A percentile compares a stretch with the other conserved stretches of the same genome.
Evolutionary conservation across 1,140 invertebrate genomes (phyloP).

Genomic region (Danaus melanippus): DNA sequence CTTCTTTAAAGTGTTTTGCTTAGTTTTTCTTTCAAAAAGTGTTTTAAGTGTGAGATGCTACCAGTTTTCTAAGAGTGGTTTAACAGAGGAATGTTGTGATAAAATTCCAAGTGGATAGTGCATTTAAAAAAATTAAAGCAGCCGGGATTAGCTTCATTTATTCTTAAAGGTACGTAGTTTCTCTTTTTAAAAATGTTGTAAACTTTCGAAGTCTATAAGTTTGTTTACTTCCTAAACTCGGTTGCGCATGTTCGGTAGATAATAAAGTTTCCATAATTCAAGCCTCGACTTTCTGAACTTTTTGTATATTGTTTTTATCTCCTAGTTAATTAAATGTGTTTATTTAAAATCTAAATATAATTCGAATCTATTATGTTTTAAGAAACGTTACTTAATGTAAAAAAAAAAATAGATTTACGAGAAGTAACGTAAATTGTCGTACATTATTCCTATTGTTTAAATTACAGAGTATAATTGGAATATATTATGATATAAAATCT

Average conservation of each 20-base stretch:
- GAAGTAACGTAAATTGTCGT: too few relatives aligned
- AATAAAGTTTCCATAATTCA: conserved; percentile 35
- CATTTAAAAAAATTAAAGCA: conserved; percentile 35
- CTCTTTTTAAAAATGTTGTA: conserved; percentile 20
- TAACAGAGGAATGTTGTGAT: conserved; percentile 61
- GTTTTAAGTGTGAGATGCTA: conserved; percentile 51
- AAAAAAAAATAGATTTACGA: too few relatives aligned
- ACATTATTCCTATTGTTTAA: too few relatives aligned
- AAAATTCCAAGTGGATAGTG: conserved; percentile 57
- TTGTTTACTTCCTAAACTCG: conserved; percentile 57
- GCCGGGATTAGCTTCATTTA: conserved; percentile 26
- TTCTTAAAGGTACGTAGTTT: conserved; percentile 41
- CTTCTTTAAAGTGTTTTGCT: conserved; percentile 32
- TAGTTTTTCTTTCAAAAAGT: conserved; percentile 60
- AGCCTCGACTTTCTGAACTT: conserved; percentile 12
- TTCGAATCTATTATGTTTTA: too few relatives aligned
- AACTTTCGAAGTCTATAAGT: conserved; percentile 51
- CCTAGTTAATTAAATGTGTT: too few relatives aligned
- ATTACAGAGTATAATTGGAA: too few relatives aligned
- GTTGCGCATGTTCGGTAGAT: conserved; percentile 57
- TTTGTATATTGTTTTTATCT: conserved; percentile 6
- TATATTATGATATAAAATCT: too few relatives aligned
- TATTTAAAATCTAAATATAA: too few relatives aligned
- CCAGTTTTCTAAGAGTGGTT: conserved; percentile 59
- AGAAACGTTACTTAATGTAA: too few relatives aligned